Evolutionary conservation across 2,797 vertebrate genomes (phyloP).

Genomic region (Euphonia xanthogaster): DNA sequence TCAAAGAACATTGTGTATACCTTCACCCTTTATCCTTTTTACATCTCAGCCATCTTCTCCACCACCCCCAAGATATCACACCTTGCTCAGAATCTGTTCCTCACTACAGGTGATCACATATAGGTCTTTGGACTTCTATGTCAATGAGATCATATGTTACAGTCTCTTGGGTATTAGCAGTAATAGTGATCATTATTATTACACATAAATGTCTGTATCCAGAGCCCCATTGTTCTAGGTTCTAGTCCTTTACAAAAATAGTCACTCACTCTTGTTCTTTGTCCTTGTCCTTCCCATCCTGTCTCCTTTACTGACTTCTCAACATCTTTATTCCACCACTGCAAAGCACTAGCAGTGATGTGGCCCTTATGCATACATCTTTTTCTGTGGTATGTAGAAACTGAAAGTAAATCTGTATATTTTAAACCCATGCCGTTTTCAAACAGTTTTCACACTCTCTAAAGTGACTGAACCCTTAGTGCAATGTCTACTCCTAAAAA

Average conservation of each 20-base stretch:
- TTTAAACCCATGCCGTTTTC: not conserved
- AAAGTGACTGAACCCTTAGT: not conserved
- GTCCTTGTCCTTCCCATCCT: not conserved
- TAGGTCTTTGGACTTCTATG: not conserved
- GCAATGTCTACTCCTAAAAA: not conserved
- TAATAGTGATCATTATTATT: not conserved
- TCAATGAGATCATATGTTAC: not conserved
- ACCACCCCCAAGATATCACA: not conserved
- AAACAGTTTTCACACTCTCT: not conserved
- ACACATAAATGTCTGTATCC: not conserved
- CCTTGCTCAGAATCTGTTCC: not conserved
- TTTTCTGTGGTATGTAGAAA: not conserved
- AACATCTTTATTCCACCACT: not conserved
- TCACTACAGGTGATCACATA: not conserved
- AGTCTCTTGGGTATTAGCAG: not conserved
- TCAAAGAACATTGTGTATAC: not conserved
- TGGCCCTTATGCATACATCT: too few species aligned
- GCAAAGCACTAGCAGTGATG: not conserved
- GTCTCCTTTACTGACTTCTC: not conserved
- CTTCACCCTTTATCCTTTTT: not conserved
- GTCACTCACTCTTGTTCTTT: not conserved
- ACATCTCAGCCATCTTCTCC: not conserved
- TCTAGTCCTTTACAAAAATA: not conserved
- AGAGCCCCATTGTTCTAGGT: not conserved
- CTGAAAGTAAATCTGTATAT: not conserved